Conservation (phyloP, 1,140 invertebrate species). For the Cepaea nemoralis region DNA sequence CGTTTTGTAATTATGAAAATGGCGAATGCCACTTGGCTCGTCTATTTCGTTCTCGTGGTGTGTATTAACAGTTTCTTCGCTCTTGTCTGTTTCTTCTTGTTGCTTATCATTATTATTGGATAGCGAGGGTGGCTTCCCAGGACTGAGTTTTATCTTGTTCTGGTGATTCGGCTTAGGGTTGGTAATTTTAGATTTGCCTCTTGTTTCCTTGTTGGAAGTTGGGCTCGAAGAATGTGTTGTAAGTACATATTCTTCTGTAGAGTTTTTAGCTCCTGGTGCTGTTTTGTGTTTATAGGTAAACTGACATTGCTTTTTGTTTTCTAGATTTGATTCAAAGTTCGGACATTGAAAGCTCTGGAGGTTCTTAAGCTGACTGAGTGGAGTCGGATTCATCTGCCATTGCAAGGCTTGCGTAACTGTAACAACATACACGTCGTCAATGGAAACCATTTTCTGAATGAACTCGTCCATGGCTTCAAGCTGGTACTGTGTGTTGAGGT, state of each 20-base stretch:
- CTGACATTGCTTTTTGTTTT: slow-evolving; percentile 44
- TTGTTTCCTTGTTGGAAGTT: neutral
- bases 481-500: slow-evolving; percentile 55
- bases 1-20: slow-evolving; percentile 21
- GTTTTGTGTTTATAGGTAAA: slow-evolving; percentile 45
- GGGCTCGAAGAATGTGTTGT: neutral
- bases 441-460: slow-evolving; percentile 45
- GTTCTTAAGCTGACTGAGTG: slow-evolving; percentile 42
- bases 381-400: slow-evolving; percentile 59
- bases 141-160: neutral
- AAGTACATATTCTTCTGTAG: neutral
- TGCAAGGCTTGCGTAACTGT: slow-evolving; percentile 53
- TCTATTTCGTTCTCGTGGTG: slow-evolving; percentile 1
- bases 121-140: neutral
- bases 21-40: slow-evolving; percentile 7
- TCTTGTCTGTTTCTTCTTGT: slow-evolving; percentile 3
- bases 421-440: slow-evolving; percentile 60
- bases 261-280: neutral
- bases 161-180: neutral
- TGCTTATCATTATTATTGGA: slow-evolving; percentile 10
- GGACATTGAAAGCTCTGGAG: slow-evolving; percentile 57
- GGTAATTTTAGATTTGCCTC: neutral
- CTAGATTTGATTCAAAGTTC: slow-evolving; percentile 43
- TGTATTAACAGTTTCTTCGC: slow-evolving; percentile 4
- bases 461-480: slow-evolving; percentile 56